Base-by-base conservation (phyloP, 2,797 vertebrate genomes). In the Xenentodon cancila region DNA sequence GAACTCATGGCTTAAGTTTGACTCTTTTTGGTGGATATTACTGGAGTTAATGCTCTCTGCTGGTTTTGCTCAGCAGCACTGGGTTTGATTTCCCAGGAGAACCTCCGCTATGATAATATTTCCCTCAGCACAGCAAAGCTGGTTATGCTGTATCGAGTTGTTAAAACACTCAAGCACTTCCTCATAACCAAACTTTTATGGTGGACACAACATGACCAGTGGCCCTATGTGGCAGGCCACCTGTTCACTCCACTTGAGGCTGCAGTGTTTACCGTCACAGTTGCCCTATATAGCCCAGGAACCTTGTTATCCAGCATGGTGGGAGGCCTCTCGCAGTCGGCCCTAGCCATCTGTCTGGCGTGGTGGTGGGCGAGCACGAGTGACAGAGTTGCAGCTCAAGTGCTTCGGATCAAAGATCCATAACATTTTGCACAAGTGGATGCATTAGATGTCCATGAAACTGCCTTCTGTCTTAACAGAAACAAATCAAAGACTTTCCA, bases 181-280 rank as follows among this genome's bases (percentile, higher is more conserved):
- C 62, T 60, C 46, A n/a, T 57, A 46, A 61, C 21, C 61, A 21
- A 75, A 78, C 75, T 63, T 79, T 73, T 68, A 44, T 62, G 60
- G 55, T 55, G 63, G 64, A 48, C 37, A 1, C 75, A 40, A 72
- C 71, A 20, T 73, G 80, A 80, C 48, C 22, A 22, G 66, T 2
- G 68, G 70, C 65, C 84, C 79, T 64, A 42, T 63, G 67, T 59
- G 70, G 66, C 17, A 1, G 53, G 74, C 76, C 84, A 88, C 85
- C 87, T 90, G 87, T 79, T 75, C 79, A 7, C 81, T 75, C 87
- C 80, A 71, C 80, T 80, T 68, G 79, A 79, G 44, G 73, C 78
- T 53, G 73, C 51, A 64, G 75, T 73, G 82, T 83, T 86, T 76
- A 75, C 68, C 57, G 61, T 67, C 75, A 54, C 54, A 8, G 59